A percentile compares a stretch with the other conserved stretches of the same genome.
Conservation (phyloP, 2,797 vertebrate species). For the Muraenolepis orangiensis region DNA sequence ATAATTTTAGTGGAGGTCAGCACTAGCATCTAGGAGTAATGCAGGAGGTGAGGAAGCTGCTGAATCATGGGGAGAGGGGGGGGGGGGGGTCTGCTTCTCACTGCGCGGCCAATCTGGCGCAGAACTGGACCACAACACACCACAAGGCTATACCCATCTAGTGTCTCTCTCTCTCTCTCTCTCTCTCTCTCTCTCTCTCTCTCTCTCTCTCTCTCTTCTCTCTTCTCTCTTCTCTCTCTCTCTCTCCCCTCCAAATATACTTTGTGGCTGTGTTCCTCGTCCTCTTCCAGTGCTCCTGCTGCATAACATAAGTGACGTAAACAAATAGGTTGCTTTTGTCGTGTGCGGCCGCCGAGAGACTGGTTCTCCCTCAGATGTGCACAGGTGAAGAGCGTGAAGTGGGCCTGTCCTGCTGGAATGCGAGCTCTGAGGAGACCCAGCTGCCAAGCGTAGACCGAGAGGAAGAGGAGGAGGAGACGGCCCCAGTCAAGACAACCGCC, state of each 20-base stretch:
- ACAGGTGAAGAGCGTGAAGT: constrained; percentile 71
- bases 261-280: too few species aligned
- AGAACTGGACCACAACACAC: not conserved
- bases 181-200: too few species aligned
- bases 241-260: not conserved
- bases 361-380: constrained; percentile 38
- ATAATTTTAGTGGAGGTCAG: constrained; percentile 62
- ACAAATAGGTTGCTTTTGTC: constrained; percentile 1
- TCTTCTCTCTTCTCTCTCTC: too few species aligned
- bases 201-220: not conserved
- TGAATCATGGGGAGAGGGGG: constrained; percentile 59
- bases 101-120: not conserved
- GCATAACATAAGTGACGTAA: not conserved
- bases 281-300: not conserved
- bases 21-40: constrained; percentile 32
- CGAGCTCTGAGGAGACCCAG: constrained; percentile 71
- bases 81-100: not conserved
- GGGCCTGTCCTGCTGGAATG: constrained; percentile 70
- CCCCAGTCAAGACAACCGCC: constrained; percentile 51
- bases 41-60: constrained; percentile 59
- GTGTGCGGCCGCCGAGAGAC: constrained; percentile 11
- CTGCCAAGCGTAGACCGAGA: constrained; percentile 62
- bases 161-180: not conserved
- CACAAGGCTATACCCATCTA: not conserved
- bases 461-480: constrained; percentile 37